phyloP scores from a whole-genome alignment of 2,797 vertebrate genomes.

The Glossophaga mutica region DNA sequence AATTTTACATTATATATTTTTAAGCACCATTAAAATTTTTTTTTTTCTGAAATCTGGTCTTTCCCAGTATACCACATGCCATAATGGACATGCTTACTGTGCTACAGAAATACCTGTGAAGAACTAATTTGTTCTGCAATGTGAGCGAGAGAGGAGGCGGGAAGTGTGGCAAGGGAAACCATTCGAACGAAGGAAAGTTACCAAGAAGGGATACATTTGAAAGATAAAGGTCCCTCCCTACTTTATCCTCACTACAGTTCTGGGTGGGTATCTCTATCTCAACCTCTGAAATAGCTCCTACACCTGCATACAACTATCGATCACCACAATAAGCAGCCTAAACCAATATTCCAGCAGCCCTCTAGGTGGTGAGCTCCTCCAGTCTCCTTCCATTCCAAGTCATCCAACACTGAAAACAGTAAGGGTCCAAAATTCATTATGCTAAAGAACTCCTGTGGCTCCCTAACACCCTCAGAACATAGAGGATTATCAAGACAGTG shows the following conservation, averaged over 20 bases:
- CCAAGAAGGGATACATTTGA: background rate
- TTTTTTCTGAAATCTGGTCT: background rate
- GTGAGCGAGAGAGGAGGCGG: background rate
- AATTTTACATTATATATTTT: background rate
- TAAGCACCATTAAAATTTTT: background rate
- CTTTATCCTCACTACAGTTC: background rate
- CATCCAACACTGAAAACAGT: background rate
- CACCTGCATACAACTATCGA: background rate
- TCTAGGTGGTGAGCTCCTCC: background rate
- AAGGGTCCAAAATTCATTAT: background rate
- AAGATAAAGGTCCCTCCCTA: background rate
- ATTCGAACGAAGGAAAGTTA: background rate
- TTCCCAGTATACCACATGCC: background rate
- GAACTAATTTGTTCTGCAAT: constrained; percentile 42
- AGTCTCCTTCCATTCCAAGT: constrained; percentile 27
- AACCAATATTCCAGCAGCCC: background rate
- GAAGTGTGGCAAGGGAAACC: background rate
- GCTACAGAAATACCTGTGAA: background rate
- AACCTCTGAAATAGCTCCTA: background rate
- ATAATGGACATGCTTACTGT: background rate
- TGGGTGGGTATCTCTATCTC: background rate
- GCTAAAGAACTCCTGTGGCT: background rate
- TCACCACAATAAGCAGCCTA: background rate
- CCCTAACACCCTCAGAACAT: background rate
- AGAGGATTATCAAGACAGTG: background rate